phyloP scores from a whole-genome alignment of 1,140 invertebrate species.

The Sminthurinus signatus region DNA sequence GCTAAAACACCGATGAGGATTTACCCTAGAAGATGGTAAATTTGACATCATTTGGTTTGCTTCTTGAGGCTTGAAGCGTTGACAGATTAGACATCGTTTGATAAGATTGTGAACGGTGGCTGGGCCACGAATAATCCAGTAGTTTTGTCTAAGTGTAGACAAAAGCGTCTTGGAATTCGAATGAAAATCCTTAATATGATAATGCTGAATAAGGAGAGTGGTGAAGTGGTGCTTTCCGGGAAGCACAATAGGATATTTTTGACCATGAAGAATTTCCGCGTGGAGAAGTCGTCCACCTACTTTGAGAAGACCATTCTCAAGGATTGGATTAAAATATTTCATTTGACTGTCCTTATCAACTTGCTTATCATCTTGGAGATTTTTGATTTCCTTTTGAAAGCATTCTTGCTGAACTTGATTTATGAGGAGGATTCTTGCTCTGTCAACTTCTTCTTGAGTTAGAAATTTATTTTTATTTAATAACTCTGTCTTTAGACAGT shows the following conservation, averaged over 20 bases:
- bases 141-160: neutral
- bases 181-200: neutral
- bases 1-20: conserved; percentile 40
- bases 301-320: neutral
- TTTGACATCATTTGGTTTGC: conserved; percentile 44
- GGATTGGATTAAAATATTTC: neutral
- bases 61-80: conserved; percentile 33
- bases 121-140: neutral
- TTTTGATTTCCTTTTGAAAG: neutral
- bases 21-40: conserved; percentile 42
- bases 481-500: no score
- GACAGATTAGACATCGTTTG: neutral
- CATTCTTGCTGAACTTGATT: neutral
- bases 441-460: neutral
- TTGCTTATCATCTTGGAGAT: neutral
- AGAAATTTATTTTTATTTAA: no score
- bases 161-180: neutral
- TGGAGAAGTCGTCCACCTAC: neutral
- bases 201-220: neutral
- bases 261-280: neutral
- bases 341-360: neutral
- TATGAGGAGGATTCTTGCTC: neutral
- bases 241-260: conserved; percentile 2
- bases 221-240: neutral
- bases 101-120: neutral